Evolutionary conservation across 2,797 vertebrate genomes (phyloP), one percentile per base, ranked within the genome.

Genomic region (Sebastes oblongus): DNA sequence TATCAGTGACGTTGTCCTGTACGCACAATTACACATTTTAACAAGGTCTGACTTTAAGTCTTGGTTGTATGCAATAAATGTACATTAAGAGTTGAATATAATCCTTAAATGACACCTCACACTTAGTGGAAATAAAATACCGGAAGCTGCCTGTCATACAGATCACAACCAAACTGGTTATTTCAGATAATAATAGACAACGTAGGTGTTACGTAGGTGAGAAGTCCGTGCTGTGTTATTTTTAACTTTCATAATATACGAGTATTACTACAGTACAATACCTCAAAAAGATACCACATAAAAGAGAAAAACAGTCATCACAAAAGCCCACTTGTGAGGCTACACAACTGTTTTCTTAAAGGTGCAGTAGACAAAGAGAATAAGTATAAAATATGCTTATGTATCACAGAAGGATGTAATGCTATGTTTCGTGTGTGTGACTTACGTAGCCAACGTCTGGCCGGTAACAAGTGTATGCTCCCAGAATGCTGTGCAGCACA

Each of bases 371-470:
- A 55, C 65, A 54, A 22, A 50, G 18, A 50, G 46, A 25, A 42
- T n/a, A 56, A 39, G 18, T 6, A 25, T 24, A 6, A n/a, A 25
- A 55, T 13, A 13, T 54, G 30, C 14, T 29, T 3, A 20, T 25
- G 34, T 18, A 39, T 0, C 20, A 61, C 39, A 74, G 42, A 34
- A 73, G 42, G 27, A 69, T 61, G 39, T 39, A 13, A n/a, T 39
- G 32, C 22, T 39, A 16, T 59, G 60, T 70, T 34, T 6, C 9
- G 32, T 74, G n/a, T 42, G 67, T 54, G 60, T 1, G 55, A 97
- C 98, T 97, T 96, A 99, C 98, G 24, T 99, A 99, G 90, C 98
- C 98, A 56, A 99, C 97, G 34, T 99, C 98, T 34, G 98, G 98
- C 88, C 98, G 95, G 95, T 99, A 99, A 92, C 98, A 99, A 14